Evolutionary conservation across 2,113 vertebrate species (phyloP).

Genomic region (Prunella himalayana): DNA sequence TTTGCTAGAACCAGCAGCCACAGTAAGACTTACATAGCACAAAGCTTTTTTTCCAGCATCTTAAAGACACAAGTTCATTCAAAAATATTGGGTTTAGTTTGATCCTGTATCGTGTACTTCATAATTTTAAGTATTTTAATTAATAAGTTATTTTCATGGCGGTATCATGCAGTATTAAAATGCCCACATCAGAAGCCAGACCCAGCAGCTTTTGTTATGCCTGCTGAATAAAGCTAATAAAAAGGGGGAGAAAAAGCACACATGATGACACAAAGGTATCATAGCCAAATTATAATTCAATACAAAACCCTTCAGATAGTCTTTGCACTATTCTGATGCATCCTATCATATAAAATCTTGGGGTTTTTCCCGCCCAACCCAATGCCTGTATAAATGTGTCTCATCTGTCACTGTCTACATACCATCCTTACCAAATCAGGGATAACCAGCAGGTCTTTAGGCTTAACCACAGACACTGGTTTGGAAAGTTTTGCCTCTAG

Average conservation of each 20-base stretch:
- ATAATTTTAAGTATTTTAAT: not conserved
- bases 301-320: not conserved
- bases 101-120: not conserved
- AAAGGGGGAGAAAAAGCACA: not conserved
- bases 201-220: not conserved
- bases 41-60: not conserved
- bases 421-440: not conserved
- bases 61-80: not conserved
- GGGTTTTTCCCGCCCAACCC: accelerated
- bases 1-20: not conserved
- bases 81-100: not conserved
- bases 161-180: not conserved
- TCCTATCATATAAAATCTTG: not conserved
- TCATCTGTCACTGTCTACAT: not conserved
- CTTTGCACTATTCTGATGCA: not conserved
- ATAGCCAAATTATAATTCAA: not conserved
- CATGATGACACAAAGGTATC: not conserved
- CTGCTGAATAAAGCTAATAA: not conserved
- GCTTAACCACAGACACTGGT: not conserved
- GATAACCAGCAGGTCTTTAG: not conserved
- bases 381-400: not conserved
- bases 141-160: not conserved
- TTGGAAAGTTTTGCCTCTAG: not conserved
- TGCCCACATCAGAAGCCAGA: not conserved
- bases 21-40: not conserved